phyloP scores from a whole-genome alignment of 2,113 vertebrate genomes.

The Tapirus terrestris region DNA sequence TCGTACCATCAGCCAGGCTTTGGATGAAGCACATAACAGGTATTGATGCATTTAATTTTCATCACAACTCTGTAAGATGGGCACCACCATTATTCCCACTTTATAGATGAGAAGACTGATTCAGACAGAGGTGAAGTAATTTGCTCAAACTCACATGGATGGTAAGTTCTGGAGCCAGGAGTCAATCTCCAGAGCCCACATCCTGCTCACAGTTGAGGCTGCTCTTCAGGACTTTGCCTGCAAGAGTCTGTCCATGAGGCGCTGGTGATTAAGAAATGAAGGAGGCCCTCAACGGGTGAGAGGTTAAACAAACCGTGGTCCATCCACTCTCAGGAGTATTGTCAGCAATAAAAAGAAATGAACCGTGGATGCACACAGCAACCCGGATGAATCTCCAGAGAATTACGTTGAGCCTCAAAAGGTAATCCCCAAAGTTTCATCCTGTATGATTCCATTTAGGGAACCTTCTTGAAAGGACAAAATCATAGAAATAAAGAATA shows the following conservation, averaged over 20 bases:
- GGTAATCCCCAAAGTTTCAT: neutral
- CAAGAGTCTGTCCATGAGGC: neutral
- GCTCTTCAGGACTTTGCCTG: neutral
- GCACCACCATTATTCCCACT: neutral
- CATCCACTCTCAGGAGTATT: rapidly evolving
- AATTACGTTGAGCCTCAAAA: neutral
- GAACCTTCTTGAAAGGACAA: neutral
- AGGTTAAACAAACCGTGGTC: rapidly evolving
- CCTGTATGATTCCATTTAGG: neutral
- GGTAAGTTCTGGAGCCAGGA: neutral
- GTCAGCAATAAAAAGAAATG: neutral
- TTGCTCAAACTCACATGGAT: neutral
- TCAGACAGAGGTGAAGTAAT: neutral
- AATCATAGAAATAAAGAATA: neutral
- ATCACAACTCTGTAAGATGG: neutral
- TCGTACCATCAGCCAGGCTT: neutral
- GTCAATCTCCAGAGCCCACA: neutral
- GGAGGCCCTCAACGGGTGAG: too few species aligned
- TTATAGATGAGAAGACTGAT: neutral
- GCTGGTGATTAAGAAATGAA: neutral
- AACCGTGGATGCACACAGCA: rapidly evolving
- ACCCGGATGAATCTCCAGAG: neutral
- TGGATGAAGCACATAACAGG: neutral
- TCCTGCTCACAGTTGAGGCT: neutral
- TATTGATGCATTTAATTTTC: neutral